phyloP scores from a whole-genome alignment of 2,797 vertebrate species.

The Poecilia picta region DNA sequence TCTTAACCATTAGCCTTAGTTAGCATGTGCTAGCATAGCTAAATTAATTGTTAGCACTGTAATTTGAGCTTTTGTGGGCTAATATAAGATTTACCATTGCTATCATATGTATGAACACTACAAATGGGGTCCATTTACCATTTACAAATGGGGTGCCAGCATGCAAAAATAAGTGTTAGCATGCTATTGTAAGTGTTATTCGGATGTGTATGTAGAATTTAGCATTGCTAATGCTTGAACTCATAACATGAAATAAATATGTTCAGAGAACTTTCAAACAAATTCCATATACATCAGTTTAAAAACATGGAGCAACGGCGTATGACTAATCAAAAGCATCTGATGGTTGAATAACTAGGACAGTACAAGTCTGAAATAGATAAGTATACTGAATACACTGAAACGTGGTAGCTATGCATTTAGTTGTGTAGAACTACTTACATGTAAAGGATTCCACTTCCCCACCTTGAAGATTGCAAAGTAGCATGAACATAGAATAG shows the following conservation, averaged over 20 bases:
- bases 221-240: neutral
- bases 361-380: neutral
- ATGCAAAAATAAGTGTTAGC: too few species aligned
- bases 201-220: too few species aligned
- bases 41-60: neutral
- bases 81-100: too few species aligned
- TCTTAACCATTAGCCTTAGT: too few species aligned
- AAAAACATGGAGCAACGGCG: neutral
- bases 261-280: slow-evolving; percentile 17
- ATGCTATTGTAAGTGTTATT: too few species aligned
- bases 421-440: slow-evolving; percentile 81
- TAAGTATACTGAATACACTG: neutral
- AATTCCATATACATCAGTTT: neutral
- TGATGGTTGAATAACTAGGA: slow-evolving; percentile 8
- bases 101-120: too few species aligned
- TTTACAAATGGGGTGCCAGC: too few species aligned
- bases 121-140: too few species aligned
- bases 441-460: slow-evolving; percentile 98
- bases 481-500: slow-evolving; percentile 74
- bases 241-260: slow-evolving; percentile 11
- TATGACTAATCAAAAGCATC: neutral
- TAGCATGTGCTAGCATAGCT: neutral
- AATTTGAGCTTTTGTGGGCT: neutral
- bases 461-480: slow-evolving; percentile 87
- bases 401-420: neutral